Evolutionary conservation across 2,888 invertebrate genomes (phyloP), one percentile per base, ranked within the genome.

Genomic region (Celastrina argiolus): DNA sequence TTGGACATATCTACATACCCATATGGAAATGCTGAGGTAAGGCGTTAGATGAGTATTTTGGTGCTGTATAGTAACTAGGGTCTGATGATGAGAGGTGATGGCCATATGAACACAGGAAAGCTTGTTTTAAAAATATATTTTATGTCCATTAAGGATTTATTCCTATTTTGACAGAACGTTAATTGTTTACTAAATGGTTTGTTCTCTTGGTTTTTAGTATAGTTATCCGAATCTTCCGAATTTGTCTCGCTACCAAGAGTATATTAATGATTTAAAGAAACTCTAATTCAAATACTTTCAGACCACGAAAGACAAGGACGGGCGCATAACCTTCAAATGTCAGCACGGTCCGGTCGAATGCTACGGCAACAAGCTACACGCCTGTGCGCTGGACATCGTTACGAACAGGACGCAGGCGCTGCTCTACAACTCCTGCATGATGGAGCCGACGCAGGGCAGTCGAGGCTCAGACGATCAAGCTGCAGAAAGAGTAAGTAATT

Each of bases 311-410:
- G 66, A 74, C 6, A 65, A 72, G 2, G 75, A 18, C 18, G 39
- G 76, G 1, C 68, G 68, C 0, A 76, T 77, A 65, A 67, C 63
- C 68, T 96, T 97, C 79, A 85, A 85, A 22, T 97, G 97, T 78
- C 97, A 97, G 78, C 97, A 97, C 81, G 95, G 95, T 0, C 78
- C 81, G 2, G 75, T 84, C 0, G 96, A 97, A 82, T 97, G 97
- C 78, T 92, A 94, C 73, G 96, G 95, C 0, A 97, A 97, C 81
- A 96, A 93, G 74, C 92, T 96, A 67, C 97, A 97, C 79, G 95
- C 96, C 0, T 97, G 97, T 81, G 93, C 93, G 0, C 91, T 95
- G 61, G 91, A 94, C 72, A 76, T 89, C n/a, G 82, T 96, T 12
- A 79, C 84, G 61, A 92, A 95, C 78, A 84, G 86, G n/a, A 84